Evolutionary conservation across 2,113 vertebrate species (phyloP).

Genomic region (Xyrauchen texanus): DNA sequence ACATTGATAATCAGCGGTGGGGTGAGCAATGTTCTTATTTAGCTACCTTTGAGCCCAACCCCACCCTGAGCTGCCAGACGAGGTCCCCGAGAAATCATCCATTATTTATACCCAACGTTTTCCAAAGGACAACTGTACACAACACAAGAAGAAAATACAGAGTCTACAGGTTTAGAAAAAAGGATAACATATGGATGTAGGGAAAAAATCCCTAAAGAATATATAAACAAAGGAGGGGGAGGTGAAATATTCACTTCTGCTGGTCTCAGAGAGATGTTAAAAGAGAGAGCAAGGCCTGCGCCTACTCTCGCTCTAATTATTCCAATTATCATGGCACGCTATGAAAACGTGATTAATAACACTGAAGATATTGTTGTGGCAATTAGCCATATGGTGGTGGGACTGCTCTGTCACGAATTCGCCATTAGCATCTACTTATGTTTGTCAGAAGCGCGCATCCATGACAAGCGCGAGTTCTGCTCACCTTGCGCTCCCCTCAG

Average conservation of each 20-base stretch:
- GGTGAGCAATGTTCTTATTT: no score
- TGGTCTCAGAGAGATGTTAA: conserved; percentile 47
- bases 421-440: conserved; percentile 99
- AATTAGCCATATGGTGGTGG: conserved; percentile 99
- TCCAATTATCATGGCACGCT: conserved; percentile 99
- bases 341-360: conserved; percentile 99
- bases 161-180: conserved; percentile 52
- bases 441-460: conserved; percentile 98
- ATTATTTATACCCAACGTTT: conserved; percentile 84
- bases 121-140: conserved; percentile 75
- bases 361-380: conserved; percentile 99
- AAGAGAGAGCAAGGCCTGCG: conserved; percentile 76
- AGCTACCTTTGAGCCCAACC: conserved; percentile 68
- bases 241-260: conserved; percentile 60
- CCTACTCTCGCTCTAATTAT: conserved; percentile 95
- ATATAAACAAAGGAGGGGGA: not conserved
- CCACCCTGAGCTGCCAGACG: conserved; percentile 65
- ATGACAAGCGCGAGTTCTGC: conserved; percentile 96
- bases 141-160: not conserved
- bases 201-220: not conserved
- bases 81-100: conserved; percentile 69
- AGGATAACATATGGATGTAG: not conserved
- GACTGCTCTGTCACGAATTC: conserved; percentile 99
- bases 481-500: conserved; percentile 96
- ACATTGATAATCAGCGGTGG: no score